Evolutionary conservation across 2,113 vertebrate genomes (phyloP), one percentile per base, ranked within the genome.

Genomic region (Geococcyx californianus): DNA sequence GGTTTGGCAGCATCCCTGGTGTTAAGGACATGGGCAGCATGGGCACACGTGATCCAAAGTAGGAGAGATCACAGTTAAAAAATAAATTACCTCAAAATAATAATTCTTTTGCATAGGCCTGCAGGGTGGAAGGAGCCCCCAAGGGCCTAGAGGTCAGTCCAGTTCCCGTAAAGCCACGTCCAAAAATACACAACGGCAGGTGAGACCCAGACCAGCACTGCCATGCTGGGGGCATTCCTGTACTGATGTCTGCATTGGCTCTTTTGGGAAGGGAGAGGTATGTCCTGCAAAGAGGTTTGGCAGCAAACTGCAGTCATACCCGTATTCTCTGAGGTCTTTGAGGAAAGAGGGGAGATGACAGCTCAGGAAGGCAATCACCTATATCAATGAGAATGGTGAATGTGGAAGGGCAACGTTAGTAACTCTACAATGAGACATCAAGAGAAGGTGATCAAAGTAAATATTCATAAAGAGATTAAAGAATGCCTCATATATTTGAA

Each of bases 401-500:
- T 82, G 40, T 85, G 76, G 51, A 51, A 92, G 47, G 62, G 63
- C 72, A 83, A 6, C 58, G 38, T 49, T 77, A 68, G 74, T 84
- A 78, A 45, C 59, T 91, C 26, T 90, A 84, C 70, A 92, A 29
- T 63, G 36, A 91, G 59, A 52, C 17, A 34, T 83, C 60, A 80
- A 60, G 55, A 94, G 69, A 36, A 89, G 84, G 72, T 94, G 78
- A 79, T 93, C 81, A 85, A 87, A 90, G 76, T 69, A 84, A 84
- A 60, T 79, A 60, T 90, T 93, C 58, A 0, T 66, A 75, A 74
- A 62, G 78, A 77, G 73, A 85, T 79, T 70, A 94, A 93, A 96
- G 74, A 83, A 83, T 79, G 66, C n/a, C 40, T 92, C 5, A 1
- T 77, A 24, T 79, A 60, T 81, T 86, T 92, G 68, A 90, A 87